Percentiles rank a stretch among this genome's conserved stretches.
These are phyloP conservation scores for Ennomos fuscantarius DNA, from an alignment of 2,888 invertebrate genomes.

Conservation along the genomic window DNA sequence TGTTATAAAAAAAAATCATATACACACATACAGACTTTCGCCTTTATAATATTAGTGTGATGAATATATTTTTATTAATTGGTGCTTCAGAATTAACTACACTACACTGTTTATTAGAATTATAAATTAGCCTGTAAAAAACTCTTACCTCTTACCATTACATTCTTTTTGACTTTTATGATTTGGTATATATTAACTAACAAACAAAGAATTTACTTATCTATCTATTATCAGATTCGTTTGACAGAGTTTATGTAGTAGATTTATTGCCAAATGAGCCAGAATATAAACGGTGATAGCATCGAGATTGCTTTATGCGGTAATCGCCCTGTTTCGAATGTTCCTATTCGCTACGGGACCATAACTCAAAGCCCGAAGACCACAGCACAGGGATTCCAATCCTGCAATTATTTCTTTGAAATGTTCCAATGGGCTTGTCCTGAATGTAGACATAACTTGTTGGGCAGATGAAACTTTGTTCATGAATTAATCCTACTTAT, in stretches of 20 bases:
- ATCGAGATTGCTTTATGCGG: constrained; percentile 20
- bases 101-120: neutral
- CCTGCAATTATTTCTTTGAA: constrained; percentile 13
- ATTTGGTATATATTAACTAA: too few species aligned
- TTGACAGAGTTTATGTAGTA: too few species aligned
- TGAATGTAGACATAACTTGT: constrained; percentile 1
- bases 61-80: too few species aligned
- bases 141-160: too few species aligned
- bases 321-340: constrained; percentile 54
- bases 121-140: too few species aligned
- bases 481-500: constrained; percentile 4
- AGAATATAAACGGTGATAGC: constrained; percentile 1
- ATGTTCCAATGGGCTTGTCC: constrained; percentile 11
- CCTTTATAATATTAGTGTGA: too few species aligned
- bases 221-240: too few species aligned
- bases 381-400: constrained; percentile 36
- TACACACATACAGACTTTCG: too few species aligned
- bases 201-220: too few species aligned
- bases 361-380: constrained; percentile 44
- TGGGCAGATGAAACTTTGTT: constrained; percentile 6
- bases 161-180: too few species aligned
- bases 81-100: too few species aligned
- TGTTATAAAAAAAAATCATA: too few species aligned
- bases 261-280: neutral
- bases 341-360: constrained; percentile 40